Percentiles rank a stretch among this genome's conserved stretches.
phyloP scores from a whole-genome alignment of 2,888 invertebrate species.

The Thereva nobilitata region DNA sequence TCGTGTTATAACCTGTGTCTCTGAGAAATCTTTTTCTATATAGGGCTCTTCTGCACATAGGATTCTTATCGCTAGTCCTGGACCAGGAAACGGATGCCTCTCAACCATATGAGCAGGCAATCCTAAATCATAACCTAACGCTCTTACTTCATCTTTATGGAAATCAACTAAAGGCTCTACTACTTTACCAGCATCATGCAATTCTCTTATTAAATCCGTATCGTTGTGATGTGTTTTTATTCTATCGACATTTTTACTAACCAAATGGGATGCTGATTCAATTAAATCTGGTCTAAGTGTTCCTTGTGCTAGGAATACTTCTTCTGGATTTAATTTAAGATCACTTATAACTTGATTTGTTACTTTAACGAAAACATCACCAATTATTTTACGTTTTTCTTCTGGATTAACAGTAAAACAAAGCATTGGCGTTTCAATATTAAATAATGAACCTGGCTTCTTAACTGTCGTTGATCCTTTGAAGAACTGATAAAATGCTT shows the following conservation, averaged over 20 bases:
- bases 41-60: conserved; percentile 95
- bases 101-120: conserved; percentile 84
- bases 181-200: conserved; percentile 78
- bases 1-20: conserved; percentile 94
- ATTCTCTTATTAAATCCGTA: conserved; percentile 84
- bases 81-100: conserved; percentile 98
- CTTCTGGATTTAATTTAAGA: conserved; percentile 86
- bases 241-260: conserved; percentile 86
- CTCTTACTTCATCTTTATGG: conserved; percentile 96
- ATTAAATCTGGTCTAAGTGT: conserved; percentile 97
- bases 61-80: conserved; percentile 94
- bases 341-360: conserved; percentile 88
- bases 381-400: conserved; percentile 97
- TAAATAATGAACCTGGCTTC: conserved; percentile 61
- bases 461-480: conserved; percentile 84
- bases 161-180: conserved; percentile 98
- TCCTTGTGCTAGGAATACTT: conserved; percentile 92
- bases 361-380: conserved; percentile 95
- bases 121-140: conserved; percentile 86
- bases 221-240: conserved; percentile 99
- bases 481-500: conserved; percentile 72
- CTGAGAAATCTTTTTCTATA: conserved; percentile 92
- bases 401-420: conserved; percentile 90
- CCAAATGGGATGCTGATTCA: conserved; percentile 90
- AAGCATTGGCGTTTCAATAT: conserved; percentile 74